Percentiles rank a stretch among this genome's conserved stretches.
Evolutionary conservation across 2,888 invertebrate genomes (phyloP).

Genomic region (Nomada hirtipes): DNA sequence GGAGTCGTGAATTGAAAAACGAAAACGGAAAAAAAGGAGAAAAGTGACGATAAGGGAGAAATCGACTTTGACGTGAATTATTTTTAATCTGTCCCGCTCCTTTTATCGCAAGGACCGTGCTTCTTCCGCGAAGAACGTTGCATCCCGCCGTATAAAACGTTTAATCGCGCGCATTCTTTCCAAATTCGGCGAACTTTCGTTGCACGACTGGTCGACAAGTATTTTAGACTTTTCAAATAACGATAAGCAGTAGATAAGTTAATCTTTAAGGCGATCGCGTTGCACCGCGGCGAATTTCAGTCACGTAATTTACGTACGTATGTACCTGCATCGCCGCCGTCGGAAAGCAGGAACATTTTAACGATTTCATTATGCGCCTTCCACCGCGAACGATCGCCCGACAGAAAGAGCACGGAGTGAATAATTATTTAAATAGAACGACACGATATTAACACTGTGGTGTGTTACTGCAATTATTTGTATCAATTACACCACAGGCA

Average conservation of each 20-base stretch:
- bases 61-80: slow-evolving; percentile 53
- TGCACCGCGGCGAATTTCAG: slow-evolving; percentile 37
- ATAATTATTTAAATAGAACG: no score
- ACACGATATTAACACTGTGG: no score
- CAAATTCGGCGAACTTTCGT: slow-evolving; percentile 42
- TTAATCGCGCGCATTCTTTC: slow-evolving; percentile 48
- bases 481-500: no score
- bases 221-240: slow-evolving; percentile 22
- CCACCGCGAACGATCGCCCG: not conserved
- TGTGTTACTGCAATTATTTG: no score
- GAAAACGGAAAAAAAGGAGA: not conserved
- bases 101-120: slow-evolving; percentile 52
- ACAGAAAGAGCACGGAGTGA: no score
- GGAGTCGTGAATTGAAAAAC: not conserved
- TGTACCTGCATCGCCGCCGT: not conserved
- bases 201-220: slow-evolving; percentile 25
- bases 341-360: slow-evolving; percentile 26
- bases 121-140: slow-evolving; percentile 44
- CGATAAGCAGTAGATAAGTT: slow-evolving; percentile 44
- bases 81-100: slow-evolving; percentile 44
- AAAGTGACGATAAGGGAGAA: slow-evolving; percentile 17
- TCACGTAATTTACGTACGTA: slow-evolving; percentile 22
- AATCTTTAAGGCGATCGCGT: slow-evolving; percentile 49
- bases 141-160: slow-evolving; percentile 29
- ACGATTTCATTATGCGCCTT: not conserved